Percentiles rank a stretch among this genome's conserved stretches.
Conservation (phyloP, 2,888 invertebrate species). For the Drosophila recens region DNA sequence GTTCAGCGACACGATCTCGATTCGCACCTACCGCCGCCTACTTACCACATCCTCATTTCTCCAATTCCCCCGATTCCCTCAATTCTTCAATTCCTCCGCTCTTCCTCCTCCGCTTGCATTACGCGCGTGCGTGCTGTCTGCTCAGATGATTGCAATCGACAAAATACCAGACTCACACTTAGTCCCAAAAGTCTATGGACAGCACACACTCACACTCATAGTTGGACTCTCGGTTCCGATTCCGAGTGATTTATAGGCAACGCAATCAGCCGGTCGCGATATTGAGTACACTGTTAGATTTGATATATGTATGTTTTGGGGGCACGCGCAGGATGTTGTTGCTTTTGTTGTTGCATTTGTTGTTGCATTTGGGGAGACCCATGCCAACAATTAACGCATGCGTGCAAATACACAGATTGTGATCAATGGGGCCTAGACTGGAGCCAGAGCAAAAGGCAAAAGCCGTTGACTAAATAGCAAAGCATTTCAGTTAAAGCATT, state of each 20-base stretch:
- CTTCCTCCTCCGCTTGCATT: conserved; percentile 35
- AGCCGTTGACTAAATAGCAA: conserved; percentile 24
- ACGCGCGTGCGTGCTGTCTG: conserved; percentile 79
- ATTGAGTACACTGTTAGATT: conserved; percentile 73
- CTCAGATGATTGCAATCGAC: conserved; percentile 75
- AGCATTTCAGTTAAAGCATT: conserved; percentile 3
- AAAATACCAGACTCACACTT: conserved; percentile 54
- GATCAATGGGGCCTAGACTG: conserved; percentile 49
- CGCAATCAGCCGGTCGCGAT: conserved; percentile 74
- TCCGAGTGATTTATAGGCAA: conserved; percentile 71
- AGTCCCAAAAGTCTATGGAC: conserved; percentile 30
- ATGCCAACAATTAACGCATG: conserved; percentile 77
- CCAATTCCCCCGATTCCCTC: neutral
- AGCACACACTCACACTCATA: conserved; percentile 17
- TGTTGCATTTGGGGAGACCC: conserved; percentile 46
- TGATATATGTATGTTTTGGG: conserved; percentile 77
- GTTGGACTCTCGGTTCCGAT: conserved; percentile 54
- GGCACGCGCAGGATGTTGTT: conserved; percentile 77
- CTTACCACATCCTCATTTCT: conserved; percentile 15
- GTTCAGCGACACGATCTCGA: conserved; percentile 35
- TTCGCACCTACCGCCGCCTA: conserved; percentile 19
- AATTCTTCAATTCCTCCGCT: neutral
- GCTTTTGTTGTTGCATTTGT: conserved; percentile 45
- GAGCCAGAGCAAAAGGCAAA: conserved; percentile 20
- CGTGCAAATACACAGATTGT: conserved; percentile 67